Conservation (phyloP, 2,888 invertebrate species). For the Drosophila picticornis region DNA sequence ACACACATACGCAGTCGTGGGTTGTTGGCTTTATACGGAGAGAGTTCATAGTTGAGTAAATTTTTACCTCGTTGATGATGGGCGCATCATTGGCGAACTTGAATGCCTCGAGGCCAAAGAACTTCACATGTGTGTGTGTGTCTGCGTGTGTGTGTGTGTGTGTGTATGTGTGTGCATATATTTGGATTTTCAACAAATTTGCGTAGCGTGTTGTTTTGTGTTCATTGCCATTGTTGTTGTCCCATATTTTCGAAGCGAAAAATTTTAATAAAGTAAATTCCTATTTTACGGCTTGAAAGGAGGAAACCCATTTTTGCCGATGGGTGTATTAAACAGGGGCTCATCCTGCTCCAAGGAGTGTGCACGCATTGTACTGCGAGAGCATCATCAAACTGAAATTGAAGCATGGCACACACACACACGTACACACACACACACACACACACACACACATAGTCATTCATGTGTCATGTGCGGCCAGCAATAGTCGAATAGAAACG, state of each 20-base stretch:
- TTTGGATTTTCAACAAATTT: conserved; percentile 58
- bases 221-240: conserved; percentile 68
- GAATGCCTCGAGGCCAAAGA: conserved; percentile 18
- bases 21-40: conserved; percentile 19
- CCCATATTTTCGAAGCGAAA: conserved; percentile 78
- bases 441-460: conserved; percentile 12
- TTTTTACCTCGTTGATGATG: conserved; percentile 76
- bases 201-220: conserved; percentile 55
- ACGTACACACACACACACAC: not conserved
- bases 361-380: conserved; percentile 25
- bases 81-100: conserved; percentile 56
- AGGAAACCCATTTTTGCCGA: conserved; percentile 25
- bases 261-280: conserved; percentile 81
- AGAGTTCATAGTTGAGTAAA: conserved; percentile 79
- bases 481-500: conserved; percentile 43
- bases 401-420: conserved; percentile 30
- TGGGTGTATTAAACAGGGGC: conserved; percentile 52
- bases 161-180: conserved; percentile 13
- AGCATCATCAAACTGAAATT: conserved; percentile 45
- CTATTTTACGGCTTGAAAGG: conserved; percentile 70
- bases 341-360: conserved; percentile 8
- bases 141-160: not conserved
- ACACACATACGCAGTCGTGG: not conserved
- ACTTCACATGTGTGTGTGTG: conserved; percentile 6
- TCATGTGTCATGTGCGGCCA: conserved; percentile 55